These are phyloP conservation scores for Euwallacea similis DNA, from an alignment of 1,140 invertebrate genomes.

Conservation along the genomic window DNA sequence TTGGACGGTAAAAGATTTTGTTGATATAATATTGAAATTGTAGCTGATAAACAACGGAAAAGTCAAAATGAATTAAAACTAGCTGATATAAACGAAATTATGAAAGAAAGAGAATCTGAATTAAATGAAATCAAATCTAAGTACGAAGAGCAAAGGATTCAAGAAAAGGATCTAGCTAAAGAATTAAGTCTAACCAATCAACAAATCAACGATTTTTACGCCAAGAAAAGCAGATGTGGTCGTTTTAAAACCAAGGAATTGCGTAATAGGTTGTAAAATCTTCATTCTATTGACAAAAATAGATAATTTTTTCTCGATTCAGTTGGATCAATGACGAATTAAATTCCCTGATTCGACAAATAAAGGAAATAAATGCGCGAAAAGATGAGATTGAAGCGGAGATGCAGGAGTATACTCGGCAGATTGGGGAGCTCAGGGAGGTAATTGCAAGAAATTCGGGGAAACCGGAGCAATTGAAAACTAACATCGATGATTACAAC, in stretches of 20 bases:
- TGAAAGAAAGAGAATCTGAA: constrained; percentile 85
- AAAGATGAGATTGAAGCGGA: constrained; percentile 85
- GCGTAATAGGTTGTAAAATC: constrained; percentile 67
- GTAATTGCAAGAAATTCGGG: constrained; percentile 85
- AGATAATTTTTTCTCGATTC: background rate
- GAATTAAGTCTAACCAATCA: constrained; percentile 92
- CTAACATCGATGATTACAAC: constrained; percentile 93
- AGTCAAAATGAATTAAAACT: constrained; percentile 91
- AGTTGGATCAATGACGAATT: constrained; percentile 94
- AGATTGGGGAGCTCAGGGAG: constrained; percentile 78
- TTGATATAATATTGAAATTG: constrained; percentile 48
- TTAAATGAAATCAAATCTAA: constrained; percentile 84
- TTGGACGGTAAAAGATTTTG: background rate
- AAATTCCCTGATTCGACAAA: constrained; percentile 84
- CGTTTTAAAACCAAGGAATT: constrained; percentile 97
- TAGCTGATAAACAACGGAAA: constrained; percentile 85
- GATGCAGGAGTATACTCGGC: constrained; percentile 80
- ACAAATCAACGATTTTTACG: constrained; percentile 97
- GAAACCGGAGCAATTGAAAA: constrained; percentile 84
- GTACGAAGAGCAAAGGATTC: constrained; percentile 91
- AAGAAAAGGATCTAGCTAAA: constrained; percentile 86
- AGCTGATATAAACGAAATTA: constrained; percentile 84
- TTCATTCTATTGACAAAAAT: no score
- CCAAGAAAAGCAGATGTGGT: constrained; percentile 95
- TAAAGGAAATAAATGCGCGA: constrained; percentile 87